Evolutionary conservation across 2,797 vertebrate genomes (phyloP), one percentile per base, ranked within the genome.

Genomic region (Enteromius treurensis): DNA sequence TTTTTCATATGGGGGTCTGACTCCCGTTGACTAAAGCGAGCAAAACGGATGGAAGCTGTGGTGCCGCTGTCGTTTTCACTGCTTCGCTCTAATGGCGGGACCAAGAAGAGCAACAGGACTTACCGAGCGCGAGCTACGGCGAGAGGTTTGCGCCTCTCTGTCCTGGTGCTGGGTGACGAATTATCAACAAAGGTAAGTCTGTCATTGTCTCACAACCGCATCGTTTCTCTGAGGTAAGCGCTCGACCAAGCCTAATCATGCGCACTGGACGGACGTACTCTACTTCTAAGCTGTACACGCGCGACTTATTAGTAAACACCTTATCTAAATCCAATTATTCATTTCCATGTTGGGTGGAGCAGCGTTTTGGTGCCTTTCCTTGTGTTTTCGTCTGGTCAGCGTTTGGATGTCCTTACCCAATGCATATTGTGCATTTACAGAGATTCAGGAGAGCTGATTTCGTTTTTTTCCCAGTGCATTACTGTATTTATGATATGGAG

Each of bases 181-280:
- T 93, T 90, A 92, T 92, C 93, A 92, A 89, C 93, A 92, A 89
- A 90, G 93, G 94, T 95, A 93, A 93, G 93, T 87, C 77, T 85
- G 79, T 86, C 78, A 80, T 79, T 79, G 70, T 60, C 51, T 60
- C 17, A n/a, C 34, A 68, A 65, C 51, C 58, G 80, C 69, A 40
- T 82, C 65, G 53, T 86, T 84, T 87, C 34, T 83, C 29, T 62
- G 65, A 84, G 29, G 75, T 80, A 49, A 49, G 76, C 73, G 37
- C 76, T 79, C 42, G 47, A 64, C 19, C 40, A 53, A 76, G 68
- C 34, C 53, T 70, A 75, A 68, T 76, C 58, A 71, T 34, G 40
- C 49, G 69, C 77, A 79, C 53, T 78, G 82, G 55, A 78, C 13
- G 55, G 37, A 71, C 13, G 65, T 70, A 78, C 40, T 47, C 53